phyloP scores from a whole-genome alignment of 2,113 vertebrate species.

The Harpagus bidentatus region DNA sequence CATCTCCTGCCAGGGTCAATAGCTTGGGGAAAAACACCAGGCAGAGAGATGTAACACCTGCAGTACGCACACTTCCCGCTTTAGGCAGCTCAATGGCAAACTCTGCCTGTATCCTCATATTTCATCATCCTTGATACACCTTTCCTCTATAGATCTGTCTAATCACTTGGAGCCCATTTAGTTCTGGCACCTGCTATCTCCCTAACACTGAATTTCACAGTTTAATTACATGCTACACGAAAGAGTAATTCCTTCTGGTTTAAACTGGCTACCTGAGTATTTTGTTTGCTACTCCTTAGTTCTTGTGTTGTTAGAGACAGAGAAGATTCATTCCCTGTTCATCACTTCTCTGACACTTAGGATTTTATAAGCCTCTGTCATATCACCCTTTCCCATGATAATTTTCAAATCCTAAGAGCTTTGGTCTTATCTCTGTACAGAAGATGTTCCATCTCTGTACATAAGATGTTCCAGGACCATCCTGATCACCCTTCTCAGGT shows the following conservation, averaged over 20 bases:
- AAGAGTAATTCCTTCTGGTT: neutral
- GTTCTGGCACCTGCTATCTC: neutral
- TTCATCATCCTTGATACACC: neutral
- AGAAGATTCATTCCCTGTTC: neutral
- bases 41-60: neutral
- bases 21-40: neutral
- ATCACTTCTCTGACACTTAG: neutral
- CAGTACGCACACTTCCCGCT: neutral
- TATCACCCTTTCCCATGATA: neutral
- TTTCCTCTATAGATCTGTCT: neutral
- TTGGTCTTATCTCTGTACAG: neutral
- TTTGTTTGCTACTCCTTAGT: neutral
- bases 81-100: neutral
- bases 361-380: neutral
- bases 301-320: neutral
- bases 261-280: neutral
- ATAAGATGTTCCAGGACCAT: neutral
- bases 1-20: neutral
- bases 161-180: neutral
- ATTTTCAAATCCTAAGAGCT: neutral
- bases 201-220: neutral
- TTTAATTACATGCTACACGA: neutral
- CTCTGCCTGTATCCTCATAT: neutral
- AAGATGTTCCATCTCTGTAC: neutral
- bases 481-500: neutral